Evolutionary conservation across 2,113 vertebrate species (phyloP).

Genomic region (Caretta caretta): DNA sequence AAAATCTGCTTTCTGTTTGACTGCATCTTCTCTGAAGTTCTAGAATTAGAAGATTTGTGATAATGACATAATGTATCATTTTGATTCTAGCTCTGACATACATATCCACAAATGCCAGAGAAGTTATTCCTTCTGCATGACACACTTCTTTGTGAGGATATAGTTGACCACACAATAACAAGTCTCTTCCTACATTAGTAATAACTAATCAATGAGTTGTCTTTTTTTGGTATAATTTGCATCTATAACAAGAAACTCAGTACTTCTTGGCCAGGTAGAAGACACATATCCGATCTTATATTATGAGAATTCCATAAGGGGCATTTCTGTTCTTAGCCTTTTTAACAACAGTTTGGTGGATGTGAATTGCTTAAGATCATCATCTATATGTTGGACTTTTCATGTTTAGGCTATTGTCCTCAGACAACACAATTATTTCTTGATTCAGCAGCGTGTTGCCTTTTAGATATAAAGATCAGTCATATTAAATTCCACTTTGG

Average conservation of each 20-base stretch:
- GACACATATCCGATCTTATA: neutral
- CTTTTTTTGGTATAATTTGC: neutral
- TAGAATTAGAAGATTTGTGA: neutral
- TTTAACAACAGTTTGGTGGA: neutral
- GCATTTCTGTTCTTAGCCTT: neutral
- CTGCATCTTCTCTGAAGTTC: neutral
- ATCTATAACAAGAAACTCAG: neutral
- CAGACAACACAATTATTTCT: neutral
- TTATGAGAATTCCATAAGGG: neutral
- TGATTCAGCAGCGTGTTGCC: neutral
- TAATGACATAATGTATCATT: neutral
- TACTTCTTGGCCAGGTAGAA: neutral
- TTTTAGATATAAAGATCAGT: neutral
- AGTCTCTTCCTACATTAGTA: neutral
- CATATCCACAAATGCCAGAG: neutral
- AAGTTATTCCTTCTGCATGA: neutral
- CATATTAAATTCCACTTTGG: neutral
- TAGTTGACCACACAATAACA: neutral
- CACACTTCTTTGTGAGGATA: neutral
- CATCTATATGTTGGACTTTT: neutral
- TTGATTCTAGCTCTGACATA: neutral
- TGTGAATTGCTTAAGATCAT: neutral
- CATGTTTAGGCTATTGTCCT: neutral
- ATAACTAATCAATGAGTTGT: neutral
- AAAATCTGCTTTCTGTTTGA: neutral